phyloP scores from a whole-genome alignment of 2,113 vertebrate genomes.

The Lucifuga dentata region DNA sequence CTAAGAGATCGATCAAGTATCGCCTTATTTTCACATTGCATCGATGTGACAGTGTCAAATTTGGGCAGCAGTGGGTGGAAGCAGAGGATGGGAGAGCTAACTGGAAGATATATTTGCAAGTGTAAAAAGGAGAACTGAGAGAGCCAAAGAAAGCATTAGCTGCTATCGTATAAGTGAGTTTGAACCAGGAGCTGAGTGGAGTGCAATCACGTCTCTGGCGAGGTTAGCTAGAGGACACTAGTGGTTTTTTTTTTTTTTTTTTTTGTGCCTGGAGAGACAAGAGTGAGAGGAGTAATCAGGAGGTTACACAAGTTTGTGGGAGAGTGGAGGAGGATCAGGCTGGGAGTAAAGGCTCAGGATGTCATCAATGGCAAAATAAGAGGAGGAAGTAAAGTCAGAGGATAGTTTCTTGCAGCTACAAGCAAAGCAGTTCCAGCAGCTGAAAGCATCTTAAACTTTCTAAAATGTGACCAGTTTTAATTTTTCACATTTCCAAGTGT shows the following conservation, averaged over 20 bases:
- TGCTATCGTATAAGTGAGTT: conserved; percentile 32
- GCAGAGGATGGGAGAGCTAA: conserved; percentile 7
- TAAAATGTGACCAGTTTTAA: background rate
- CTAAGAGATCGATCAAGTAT: conserved; percentile 48
- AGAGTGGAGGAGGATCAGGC: conserved; percentile 57
- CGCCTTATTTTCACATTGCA: conserved; percentile 48
- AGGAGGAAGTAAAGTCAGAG: conserved; percentile 18
- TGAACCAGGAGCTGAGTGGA: conserved; percentile 43
- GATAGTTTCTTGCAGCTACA: conserved; percentile 19
- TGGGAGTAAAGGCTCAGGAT: conserved; percentile 40
- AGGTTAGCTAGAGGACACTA: conserved; percentile 68
- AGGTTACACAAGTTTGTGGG: conserved; percentile 65
- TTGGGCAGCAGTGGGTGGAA: conserved; percentile 1
- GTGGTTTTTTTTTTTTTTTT: too few species aligned
- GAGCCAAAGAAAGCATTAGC: conserved; percentile 22
- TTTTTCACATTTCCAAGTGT: conserved; percentile 27
- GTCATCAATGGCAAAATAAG: conserved; percentile 54
- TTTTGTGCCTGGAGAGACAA: conserved; percentile 50
- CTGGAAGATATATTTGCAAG: conserved; percentile 20
- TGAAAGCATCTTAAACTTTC: conserved; percentile 32
- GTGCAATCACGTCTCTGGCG: conserved; percentile 51
- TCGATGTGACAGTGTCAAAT: conserved; percentile 34
- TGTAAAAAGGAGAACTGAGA: conserved; percentile 17
- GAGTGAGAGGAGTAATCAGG: conserved; percentile 55
- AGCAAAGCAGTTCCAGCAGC: conserved; percentile 11